Percentiles rank a stretch among this genome's conserved stretches.
Conservation (phyloP, 2,888 invertebrate genomes). For the Drosophila mimetica region DNA sequence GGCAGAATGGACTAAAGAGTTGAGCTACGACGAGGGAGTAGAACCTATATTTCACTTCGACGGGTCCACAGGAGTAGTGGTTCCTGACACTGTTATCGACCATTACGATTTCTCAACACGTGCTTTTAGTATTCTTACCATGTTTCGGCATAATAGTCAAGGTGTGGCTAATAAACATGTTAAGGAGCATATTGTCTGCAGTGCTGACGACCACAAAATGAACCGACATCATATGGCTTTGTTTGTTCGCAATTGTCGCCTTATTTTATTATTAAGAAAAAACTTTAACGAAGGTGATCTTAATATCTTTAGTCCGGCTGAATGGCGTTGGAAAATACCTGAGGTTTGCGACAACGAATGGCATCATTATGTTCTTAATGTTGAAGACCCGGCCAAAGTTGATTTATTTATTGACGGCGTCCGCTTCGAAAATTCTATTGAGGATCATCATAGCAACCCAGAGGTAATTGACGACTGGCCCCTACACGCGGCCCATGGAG, state of each 20-base stretch:
- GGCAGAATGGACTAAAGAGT: constrained; percentile 92
- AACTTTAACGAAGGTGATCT: constrained; percentile 97
- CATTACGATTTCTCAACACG: constrained; percentile 87
- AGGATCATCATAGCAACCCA: constrained; percentile 90
- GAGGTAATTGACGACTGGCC: constrained; percentile 99
- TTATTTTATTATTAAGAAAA: constrained; percentile 94
- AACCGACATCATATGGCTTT: constrained; percentile 99
- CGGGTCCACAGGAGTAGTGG: constrained; percentile 94
- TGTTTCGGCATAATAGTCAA: constrained; percentile 95
- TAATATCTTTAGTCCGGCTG: constrained; percentile 98
- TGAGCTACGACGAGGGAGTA: constrained; percentile 93
- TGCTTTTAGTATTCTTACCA: constrained; percentile 95
- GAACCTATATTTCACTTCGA: constrained; percentile 98
- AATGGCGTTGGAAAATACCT: constrained; percentile 99
- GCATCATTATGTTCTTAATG: constrained; percentile 98
- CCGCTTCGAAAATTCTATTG: constrained; percentile 83
- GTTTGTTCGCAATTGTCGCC: constrained; percentile 98
- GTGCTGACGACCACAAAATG: constrained; percentile 99
- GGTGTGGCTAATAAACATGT: constrained; percentile 92
- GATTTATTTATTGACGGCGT: constrained; percentile 94
- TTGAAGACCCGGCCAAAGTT: constrained; percentile 91
- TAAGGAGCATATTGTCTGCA: constrained; percentile 98
- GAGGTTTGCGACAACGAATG: constrained; percentile 99
- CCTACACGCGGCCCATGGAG: constrained; percentile 96
- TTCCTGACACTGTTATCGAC: constrained; percentile 91